Base-by-base conservation (phyloP, 2,113 vertebrate species). In the Numenius arquata region DNA sequence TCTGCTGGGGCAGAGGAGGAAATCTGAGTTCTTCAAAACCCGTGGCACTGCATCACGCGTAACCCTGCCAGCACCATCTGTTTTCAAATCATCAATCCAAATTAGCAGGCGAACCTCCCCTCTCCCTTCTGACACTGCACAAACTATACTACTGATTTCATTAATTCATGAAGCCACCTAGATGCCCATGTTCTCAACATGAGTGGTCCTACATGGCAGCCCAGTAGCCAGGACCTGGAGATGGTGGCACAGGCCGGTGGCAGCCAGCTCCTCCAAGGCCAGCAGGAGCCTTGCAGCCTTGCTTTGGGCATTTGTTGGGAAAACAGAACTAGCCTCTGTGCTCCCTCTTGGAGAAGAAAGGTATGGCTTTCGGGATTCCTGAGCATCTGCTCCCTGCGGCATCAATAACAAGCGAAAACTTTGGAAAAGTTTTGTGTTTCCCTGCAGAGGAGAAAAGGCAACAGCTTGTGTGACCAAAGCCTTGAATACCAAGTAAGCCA, bases 171-270 rank as follows among this genome's bases (percentile, higher is more conserved):
- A 63, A 85, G 38, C 30, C 76, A 75, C 26, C 27, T 22, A 38
- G 45, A 30, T 27, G 43, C 21, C 62, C 29, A 23, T 17, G 47
- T 1, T 2, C 48, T 67, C 1, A 0, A 0, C 23, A 22, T 0
- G 0, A 74, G 62, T 6, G 9, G 41, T 25, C 65, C 47, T 38
- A 27, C 48, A 25, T 1, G 3, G 59, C 67, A 93, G 63, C 40
- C 63, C 59, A 12, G 43, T 17, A 87, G 58, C 43, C 34, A 17
- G 18, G 43, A 56, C 26, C 14, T n/a, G 62, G 32, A 29, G 66
- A 50, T 40, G n/a, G 40, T 11, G 11, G 27, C 3, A 23, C 18
- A 21, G 50, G 22, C 48, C 88, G 72, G 27, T 45, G 61, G 61
- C 86, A 88, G 40, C 4, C 8, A 2, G 48, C 59, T 77, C 27